phyloP scores from a whole-genome alignment of 1,140 invertebrate species.

The Copidosoma floridanum region DNA sequence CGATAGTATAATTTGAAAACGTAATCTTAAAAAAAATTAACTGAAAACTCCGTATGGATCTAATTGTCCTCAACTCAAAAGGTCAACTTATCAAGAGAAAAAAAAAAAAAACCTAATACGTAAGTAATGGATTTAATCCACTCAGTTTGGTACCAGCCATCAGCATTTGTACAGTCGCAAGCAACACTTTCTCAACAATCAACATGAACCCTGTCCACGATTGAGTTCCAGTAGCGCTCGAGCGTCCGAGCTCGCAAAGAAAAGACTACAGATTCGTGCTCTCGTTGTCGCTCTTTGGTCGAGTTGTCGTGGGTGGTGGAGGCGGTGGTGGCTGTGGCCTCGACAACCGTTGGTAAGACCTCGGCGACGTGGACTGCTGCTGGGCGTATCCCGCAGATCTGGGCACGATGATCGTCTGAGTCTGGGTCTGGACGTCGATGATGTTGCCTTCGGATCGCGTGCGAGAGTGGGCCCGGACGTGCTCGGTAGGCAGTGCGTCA shows the following conservation, averaged over 20 bases:
- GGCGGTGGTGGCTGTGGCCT: constrained; percentile 55
- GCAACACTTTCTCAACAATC: too few relatives aligned
- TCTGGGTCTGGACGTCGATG: constrained; percentile 52
- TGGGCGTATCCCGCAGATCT: constrained; percentile 36
- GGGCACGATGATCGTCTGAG: constrained; percentile 40
- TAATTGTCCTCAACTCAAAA: too few relatives aligned
- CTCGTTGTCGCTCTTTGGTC: constrained; percentile 50
- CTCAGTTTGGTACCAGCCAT: too few relatives aligned
- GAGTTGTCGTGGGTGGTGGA: constrained; percentile 43
- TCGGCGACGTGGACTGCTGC: constrained; percentile 46
- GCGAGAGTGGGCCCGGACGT: constrained; percentile 47
- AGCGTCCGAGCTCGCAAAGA: not conserved
- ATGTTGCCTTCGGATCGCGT: constrained; percentile 58
- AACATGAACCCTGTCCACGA: too few relatives aligned
- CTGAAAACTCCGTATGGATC: too few relatives aligned
- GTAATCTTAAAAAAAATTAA: too few relatives aligned
- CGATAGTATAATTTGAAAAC: too few relatives aligned
- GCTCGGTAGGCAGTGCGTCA: constrained; percentile 47
- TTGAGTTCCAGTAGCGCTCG: too few relatives aligned
- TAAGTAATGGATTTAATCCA: too few relatives aligned
- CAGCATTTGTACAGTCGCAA: too few relatives aligned
- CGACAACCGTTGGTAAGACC: constrained; percentile 49
- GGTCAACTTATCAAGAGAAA: too few relatives aligned
- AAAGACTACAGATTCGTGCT: constrained; percentile 52
- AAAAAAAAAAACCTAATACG: too few relatives aligned